Percentiles rank a stretch among this genome's conserved stretches.
Evolutionary conservation across 2,888 invertebrate genomes (phyloP).

Genomic region (Ophion obscuratus): DNA sequence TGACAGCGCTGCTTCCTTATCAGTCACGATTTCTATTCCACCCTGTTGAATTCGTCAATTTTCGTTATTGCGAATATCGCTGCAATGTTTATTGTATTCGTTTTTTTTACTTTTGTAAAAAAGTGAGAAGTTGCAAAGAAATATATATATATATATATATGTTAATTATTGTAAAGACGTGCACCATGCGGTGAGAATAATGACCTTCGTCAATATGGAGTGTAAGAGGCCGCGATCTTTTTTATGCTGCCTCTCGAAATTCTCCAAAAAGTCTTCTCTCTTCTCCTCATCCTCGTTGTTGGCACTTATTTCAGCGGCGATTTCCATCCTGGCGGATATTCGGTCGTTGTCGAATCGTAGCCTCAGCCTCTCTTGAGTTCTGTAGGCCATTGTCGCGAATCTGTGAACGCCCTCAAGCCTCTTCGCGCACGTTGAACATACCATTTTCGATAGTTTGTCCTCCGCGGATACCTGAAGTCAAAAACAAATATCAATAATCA

Average conservation of each 20-base stretch:
- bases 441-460: conserved; percentile 89
- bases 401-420: conserved; percentile 88
- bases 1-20: conserved; percentile 73
- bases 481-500: conserved; percentile 57
- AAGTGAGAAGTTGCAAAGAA: neutral
- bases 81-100: neutral
- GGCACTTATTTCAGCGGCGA: conserved; percentile 14
- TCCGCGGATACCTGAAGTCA: conserved; percentile 87
- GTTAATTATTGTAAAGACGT: neutral
- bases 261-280: conserved; percentile 39
- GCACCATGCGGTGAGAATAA: neutral
- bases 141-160: neutral
- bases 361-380: conserved; percentile 87
- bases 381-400: conserved; percentile 88
- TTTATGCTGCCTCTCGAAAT: conserved; percentile 53
- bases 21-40: conserved; percentile 76
- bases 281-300: conserved; percentile 20
- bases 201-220: conserved; percentile 86
- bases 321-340: conserved; percentile 37
- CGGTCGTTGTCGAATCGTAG: conserved; percentile 74
- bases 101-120: neutral
- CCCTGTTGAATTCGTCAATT: conserved; percentile 70
- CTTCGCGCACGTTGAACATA: conserved; percentile 88
- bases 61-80: neutral
- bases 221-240: conserved; percentile 85